These are phyloP conservation scores for Drosophila barbarae DNA, from an alignment of 2,888 invertebrate genomes.

Conservation along the genomic window DNA sequence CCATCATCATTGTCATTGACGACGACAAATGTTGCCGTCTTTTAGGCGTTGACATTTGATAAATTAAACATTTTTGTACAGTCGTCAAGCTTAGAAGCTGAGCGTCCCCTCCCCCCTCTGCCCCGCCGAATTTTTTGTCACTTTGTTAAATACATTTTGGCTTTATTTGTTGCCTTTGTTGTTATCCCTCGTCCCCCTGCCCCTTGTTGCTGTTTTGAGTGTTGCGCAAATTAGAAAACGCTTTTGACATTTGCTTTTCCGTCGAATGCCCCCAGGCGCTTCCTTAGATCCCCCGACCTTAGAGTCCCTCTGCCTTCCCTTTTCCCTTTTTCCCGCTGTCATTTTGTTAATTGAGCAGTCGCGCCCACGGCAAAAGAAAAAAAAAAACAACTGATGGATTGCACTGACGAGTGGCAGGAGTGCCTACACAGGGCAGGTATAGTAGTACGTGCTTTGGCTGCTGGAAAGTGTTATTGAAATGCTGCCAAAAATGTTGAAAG, in stretches of 20 bases:
- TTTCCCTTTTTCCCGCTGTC: slow-evolving; percentile 36
- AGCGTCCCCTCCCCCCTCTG: neutral
- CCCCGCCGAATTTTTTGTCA: slow-evolving; percentile 47
- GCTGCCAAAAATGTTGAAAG: neutral
- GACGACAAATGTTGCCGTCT: slow-evolving; percentile 75
- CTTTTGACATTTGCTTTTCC: slow-evolving; percentile 65
- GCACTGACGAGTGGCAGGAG: slow-evolving; percentile 10
- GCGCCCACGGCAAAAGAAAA: slow-evolving; percentile 47
- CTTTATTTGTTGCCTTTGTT: slow-evolving; percentile 57
- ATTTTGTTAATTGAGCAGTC: slow-evolving; percentile 69
- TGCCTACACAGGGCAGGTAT: neutral
- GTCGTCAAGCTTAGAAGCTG: slow-evolving; percentile 44
- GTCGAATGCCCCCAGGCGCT: slow-evolving; percentile 6
- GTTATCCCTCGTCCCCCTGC: neutral
- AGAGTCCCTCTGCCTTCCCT: neutral
- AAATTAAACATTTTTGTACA: slow-evolving; percentile 73
- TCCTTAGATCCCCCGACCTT: neutral
- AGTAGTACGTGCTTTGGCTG: neutral
- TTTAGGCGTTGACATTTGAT: slow-evolving; percentile 73
- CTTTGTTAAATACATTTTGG: slow-evolving; percentile 67
- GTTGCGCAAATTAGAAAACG: slow-evolving; percentile 69
- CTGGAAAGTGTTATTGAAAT: slow-evolving; percentile 9
- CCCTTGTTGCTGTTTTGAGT: slow-evolving; percentile 36
- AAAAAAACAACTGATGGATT: slow-evolving; percentile 41
- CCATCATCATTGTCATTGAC: slow-evolving; percentile 72